Evolutionary conservation across 2,888 invertebrate genomes (phyloP).

Genomic region (Acronicta alni): DNA sequence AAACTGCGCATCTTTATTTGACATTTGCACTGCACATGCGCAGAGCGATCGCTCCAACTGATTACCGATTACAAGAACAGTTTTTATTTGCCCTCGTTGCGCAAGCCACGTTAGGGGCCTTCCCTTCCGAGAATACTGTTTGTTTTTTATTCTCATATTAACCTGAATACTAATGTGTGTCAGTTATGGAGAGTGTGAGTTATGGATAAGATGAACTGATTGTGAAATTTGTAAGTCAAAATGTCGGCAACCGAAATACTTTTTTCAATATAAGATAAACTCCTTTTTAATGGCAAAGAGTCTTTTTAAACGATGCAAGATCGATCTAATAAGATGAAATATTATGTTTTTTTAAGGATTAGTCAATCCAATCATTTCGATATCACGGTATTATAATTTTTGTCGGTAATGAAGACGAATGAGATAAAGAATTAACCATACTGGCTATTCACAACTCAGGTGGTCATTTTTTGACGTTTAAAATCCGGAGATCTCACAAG

Average conservation of each 20-base stretch:
- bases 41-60: constrained; percentile 48
- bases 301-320: no score
- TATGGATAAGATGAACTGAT: constrained; percentile 30
- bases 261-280: neutral
- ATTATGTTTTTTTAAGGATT: no score
- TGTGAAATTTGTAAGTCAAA: constrained; percentile 18
- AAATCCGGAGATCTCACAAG: no score
- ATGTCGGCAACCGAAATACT: constrained; percentile 7
- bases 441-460: neutral
- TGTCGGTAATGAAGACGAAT: no score
- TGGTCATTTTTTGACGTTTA: neutral
- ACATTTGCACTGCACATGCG: constrained; percentile 65
- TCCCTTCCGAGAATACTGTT: constrained; percentile 36
- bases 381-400: no score
- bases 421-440: no score
- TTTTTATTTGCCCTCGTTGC: constrained; percentile 53
- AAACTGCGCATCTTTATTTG: constrained; percentile 44
- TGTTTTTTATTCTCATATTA: constrained; percentile 32
- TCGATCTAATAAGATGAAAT: no score
- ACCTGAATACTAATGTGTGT: constrained; percentile 24
- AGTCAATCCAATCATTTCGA: no score
- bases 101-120: constrained; percentile 46
- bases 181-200: constrained; percentile 19
- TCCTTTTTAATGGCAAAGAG: neutral
- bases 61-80: constrained; percentile 62